Percentiles rank a stretch among this genome's conserved stretches.
These are phyloP conservation scores for Gallinago jamesoni DNA, from an alignment of 2,113 vertebrate species.

Conservation along the genomic window DNA sequence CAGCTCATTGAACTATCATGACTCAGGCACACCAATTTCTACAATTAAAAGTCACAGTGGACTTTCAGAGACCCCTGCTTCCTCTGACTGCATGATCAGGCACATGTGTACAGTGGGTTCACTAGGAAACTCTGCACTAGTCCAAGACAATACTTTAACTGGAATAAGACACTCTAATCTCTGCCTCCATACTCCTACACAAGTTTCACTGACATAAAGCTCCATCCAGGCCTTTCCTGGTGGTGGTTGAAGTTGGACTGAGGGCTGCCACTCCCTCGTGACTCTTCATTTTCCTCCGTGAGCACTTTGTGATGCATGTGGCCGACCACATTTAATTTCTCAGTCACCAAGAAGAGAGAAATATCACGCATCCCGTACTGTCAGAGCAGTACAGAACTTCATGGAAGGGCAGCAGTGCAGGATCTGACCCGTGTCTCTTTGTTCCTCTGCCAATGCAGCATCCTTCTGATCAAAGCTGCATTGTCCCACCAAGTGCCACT, in stretches of 20 bases:
- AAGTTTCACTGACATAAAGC: neutral
- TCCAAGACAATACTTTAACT: neutral
- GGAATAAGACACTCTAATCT: neutral
- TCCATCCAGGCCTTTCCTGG: neutral
- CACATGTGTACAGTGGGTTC: neutral
- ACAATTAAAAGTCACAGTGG: neutral
- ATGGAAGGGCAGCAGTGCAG: neutral
- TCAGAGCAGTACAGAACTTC: neutral
- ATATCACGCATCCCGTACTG: neutral
- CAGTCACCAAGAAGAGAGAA: neutral
- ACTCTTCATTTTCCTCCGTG: neutral
- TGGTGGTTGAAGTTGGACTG: neutral
- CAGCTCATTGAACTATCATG: neutral
- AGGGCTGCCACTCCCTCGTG: neutral
- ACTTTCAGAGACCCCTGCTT: neutral
- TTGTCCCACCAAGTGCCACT: neutral
- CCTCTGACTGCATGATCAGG: neutral
- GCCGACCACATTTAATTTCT: neutral
- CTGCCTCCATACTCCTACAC: neutral
- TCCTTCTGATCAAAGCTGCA: neutral
- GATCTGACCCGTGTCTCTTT: neutral
- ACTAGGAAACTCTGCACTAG: neutral
- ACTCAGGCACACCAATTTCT: neutral
- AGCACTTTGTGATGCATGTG: neutral
- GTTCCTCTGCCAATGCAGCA: neutral